A percentile compares a stretch with the other conserved stretches of the same genome.
phyloP scores from a whole-genome alignment of 2,797 vertebrate species.

The Apogon talboti region DNA sequence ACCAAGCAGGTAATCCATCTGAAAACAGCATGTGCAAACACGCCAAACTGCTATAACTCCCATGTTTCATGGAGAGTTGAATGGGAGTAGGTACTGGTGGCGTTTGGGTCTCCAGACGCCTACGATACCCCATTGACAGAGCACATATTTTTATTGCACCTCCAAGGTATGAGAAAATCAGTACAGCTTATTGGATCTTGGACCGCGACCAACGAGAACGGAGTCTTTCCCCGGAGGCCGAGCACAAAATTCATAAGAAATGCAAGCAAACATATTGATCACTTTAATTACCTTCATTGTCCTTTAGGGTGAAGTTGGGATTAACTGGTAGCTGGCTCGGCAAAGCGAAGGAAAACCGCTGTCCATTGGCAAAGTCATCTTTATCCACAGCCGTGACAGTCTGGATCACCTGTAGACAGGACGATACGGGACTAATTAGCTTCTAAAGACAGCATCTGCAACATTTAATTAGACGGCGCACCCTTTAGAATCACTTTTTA shows the following conservation, averaged over 20 bases:
- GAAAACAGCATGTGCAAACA: slow-evolving; percentile 66
- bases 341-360: slow-evolving; percentile 91
- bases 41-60: slow-evolving; percentile 31
- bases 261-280: slow-evolving; percentile 69
- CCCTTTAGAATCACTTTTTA: not conserved
- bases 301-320: slow-evolving; percentile 97
- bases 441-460: slow-evolving; percentile 18
- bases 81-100: slow-evolving; percentile 21
- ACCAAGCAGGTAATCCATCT: slow-evolving; percentile 61
- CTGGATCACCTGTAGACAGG: slow-evolving; percentile 91
- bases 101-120: slow-evolving; percentile 22
- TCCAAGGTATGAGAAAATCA: slow-evolving; percentile 33
- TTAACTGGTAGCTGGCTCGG: slow-evolving; percentile 88
- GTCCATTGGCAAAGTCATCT: slow-evolving; percentile 95
- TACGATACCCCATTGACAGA: slow-evolving; percentile 12
- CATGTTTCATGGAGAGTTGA: slow-evolving; percentile 28
- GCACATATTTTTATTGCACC: slow-evolving; percentile 29
- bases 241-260: slow-evolving; percentile 54
- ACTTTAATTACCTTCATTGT: slow-evolving; percentile 94
- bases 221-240: slow-evolving; percentile 13
- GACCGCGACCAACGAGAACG: slow-evolving; percentile 24
- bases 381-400: slow-evolving; percentile 93
- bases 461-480: slow-evolving; percentile 23
- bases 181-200: slow-evolving; percentile 41
- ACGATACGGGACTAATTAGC: slow-evolving; percentile 16